phyloP scores from a whole-genome alignment of 2,888 invertebrate genomes.

The Trissolcus brochymenae region DNA sequence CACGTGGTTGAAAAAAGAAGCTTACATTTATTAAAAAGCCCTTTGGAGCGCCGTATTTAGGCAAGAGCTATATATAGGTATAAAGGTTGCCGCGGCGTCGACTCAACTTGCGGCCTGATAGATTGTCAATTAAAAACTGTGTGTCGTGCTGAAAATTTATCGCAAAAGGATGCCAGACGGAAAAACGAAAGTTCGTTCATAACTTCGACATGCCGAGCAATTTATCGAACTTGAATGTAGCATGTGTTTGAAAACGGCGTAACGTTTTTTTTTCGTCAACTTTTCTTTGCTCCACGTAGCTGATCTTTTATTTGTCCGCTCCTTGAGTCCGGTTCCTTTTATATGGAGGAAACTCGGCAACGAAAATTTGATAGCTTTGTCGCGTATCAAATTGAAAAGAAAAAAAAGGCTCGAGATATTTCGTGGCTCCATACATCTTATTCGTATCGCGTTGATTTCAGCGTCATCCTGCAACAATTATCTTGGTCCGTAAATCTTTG shows the following conservation, averaged over 20 bases:
- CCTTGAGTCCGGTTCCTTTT: slow-evolving; percentile 26
- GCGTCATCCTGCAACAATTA: too few relatives aligned
- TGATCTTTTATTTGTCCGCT: slow-evolving; percentile 17
- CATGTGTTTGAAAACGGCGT: slow-evolving; percentile 51
- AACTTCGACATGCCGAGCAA: slow-evolving; percentile 41
- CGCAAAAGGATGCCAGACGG: slow-evolving; percentile 20
- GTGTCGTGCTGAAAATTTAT: slow-evolving; percentile 18
- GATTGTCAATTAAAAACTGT: slow-evolving; percentile 41
- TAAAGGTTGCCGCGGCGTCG: background rate
- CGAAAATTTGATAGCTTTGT: slow-evolving; percentile 48
- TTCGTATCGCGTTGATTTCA: too few relatives aligned
- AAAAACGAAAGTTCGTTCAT: slow-evolving; percentile 42
- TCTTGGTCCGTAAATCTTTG: too few relatives aligned
- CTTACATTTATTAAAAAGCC: slow-evolving; percentile 25
- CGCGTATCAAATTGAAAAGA: slow-evolving; percentile 21
- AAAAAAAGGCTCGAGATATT: background rate
- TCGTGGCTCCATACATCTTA: too few relatives aligned
- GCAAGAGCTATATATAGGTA: too few relatives aligned
- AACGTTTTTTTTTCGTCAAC: slow-evolving; percentile 44
- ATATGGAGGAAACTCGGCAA: slow-evolving; percentile 37
- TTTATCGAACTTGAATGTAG: slow-evolving; percentile 52
- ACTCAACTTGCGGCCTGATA: slow-evolving; percentile 8
- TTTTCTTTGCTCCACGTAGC: slow-evolving; percentile 24
- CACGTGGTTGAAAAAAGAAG: slow-evolving; percentile 20
- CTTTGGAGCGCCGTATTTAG: background rate